Evolutionary conservation across 2,888 invertebrate genomes (phyloP).

Genomic region (Alsophila aescularia): DNA sequence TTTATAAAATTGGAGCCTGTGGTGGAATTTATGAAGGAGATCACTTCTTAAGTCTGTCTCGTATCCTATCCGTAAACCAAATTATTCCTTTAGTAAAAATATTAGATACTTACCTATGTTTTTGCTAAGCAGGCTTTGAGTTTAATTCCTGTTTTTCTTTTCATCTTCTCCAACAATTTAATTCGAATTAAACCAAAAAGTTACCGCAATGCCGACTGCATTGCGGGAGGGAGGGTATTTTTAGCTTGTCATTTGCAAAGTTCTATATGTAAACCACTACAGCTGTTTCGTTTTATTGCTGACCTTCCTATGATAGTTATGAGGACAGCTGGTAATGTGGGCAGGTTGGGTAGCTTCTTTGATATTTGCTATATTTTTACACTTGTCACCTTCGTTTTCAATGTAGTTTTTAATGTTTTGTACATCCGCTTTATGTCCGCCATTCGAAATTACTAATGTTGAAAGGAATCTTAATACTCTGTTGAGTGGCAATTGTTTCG

Average conservation of each 20-base stretch:
- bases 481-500: background rate
- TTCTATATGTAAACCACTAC: conserved; percentile 2
- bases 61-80: too few species aligned
- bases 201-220: too few species aligned
- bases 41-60: too few species aligned
- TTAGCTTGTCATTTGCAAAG: conserved; percentile 16
- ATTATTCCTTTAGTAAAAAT: too few species aligned
- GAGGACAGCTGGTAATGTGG: conserved; percentile 15
- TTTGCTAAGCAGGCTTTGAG: too few species aligned
- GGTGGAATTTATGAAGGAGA: background rate
- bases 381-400: conserved; percentile 15
- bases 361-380: conserved; percentile 9
- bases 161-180: background rate
- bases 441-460: background rate
- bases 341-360: conserved; percentile 9
- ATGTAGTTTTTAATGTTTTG: conserved; percentile 22
- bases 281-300: conserved; percentile 18
- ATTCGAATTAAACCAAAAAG: background rate
- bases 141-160: background rate
- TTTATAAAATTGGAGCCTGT: background rate
- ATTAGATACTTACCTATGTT: too few species aligned
- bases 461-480: background rate
- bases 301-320: conserved; percentile 17
- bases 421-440: conserved; percentile 1
- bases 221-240: conserved; percentile 1